Conservation (phyloP, 2,113 vertebrate species). For the Engraulis encrasicolus region DNA sequence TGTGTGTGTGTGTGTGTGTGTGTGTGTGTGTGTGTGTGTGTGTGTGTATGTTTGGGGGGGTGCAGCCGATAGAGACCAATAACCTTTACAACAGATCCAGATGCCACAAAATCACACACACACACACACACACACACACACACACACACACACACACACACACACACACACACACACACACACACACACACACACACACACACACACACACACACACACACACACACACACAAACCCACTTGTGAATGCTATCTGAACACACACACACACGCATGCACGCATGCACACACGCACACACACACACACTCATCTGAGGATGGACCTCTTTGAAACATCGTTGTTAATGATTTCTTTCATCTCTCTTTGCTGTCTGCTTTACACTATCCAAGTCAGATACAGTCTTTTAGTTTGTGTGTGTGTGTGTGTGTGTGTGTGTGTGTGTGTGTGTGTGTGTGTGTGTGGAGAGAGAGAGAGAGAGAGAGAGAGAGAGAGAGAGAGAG, state of each 20-base stretch:
- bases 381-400: neutral
- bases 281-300: too few relatives aligned
- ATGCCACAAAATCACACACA: constrained; percentile 16
- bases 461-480: too few relatives aligned
- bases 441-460: too few relatives aligned
- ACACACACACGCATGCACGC: too few relatives aligned
- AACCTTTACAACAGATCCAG: constrained; percentile 13
- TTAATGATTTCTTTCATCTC: neutral
- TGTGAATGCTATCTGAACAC: too few relatives aligned
- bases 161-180: neutral
- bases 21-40: too few relatives aligned
- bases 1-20: too few relatives aligned
- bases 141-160: constrained; percentile 17
- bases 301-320: neutral
- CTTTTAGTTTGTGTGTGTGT: neutral
- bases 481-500: too few relatives aligned
- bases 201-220: neutral
- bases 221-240: too few relatives aligned
- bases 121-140: constrained; percentile 20
- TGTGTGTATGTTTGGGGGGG: too few relatives aligned
- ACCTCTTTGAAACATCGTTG: neutral
- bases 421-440: neutral
- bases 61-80: constrained; percentile 4
- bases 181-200: neutral
- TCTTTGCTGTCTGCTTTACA: neutral